Percentiles rank a stretch among this genome's conserved stretches.
Evolutionary conservation across 2,797 vertebrate genomes (phyloP).

Genomic region (Coregonus sp.): DNA sequence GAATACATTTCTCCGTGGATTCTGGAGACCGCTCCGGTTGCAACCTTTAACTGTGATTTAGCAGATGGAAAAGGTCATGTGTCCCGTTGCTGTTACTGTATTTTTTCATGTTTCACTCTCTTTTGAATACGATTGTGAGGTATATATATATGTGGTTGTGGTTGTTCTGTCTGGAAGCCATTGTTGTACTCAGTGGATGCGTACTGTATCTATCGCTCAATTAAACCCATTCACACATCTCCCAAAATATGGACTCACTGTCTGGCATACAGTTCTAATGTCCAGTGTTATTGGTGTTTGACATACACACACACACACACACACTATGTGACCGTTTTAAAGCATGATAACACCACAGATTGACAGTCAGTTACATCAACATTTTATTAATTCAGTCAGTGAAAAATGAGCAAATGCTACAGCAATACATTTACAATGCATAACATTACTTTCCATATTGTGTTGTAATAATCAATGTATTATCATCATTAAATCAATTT

Average conservation of each 20-base stretch:
- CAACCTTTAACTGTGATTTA: background rate
- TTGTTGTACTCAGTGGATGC: constrained; percentile 17
- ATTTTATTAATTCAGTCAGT: background rate
- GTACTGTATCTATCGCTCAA: background rate
- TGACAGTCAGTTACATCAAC: background rate
- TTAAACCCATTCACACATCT: background rate
- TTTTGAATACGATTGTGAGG: background rate
- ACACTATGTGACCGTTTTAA: no score
- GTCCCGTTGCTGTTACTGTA: background rate
- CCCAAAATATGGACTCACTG: background rate
- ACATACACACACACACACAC: no score
- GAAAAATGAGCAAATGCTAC: background rate
- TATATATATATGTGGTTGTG: no score
- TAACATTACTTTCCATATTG: no score
- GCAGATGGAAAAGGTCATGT: background rate
- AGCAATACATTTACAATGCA: background rate
- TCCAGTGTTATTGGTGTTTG: background rate
- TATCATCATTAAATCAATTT: no score
- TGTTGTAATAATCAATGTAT: no score
- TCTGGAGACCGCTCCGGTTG: no score
- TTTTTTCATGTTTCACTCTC: constrained; percentile 36
- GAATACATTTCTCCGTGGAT: background rate
- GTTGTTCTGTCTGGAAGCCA: no score
- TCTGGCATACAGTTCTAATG: background rate
- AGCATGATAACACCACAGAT: no score